Base-by-base conservation (phyloP, 2,888 invertebrate species). In the Acleris emargana region DNA sequence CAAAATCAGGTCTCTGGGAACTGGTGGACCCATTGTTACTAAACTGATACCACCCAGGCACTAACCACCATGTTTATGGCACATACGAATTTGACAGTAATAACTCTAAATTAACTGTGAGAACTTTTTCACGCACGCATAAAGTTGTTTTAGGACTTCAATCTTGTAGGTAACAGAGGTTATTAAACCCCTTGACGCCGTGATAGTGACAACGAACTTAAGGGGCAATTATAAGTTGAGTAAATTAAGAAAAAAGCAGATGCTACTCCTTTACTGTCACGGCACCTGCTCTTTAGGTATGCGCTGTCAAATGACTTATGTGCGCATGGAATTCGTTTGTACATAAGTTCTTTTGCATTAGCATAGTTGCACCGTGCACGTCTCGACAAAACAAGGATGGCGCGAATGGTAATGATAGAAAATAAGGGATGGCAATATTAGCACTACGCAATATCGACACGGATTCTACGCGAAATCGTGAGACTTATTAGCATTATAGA, bases 201-300 rank as follows among this genome's bases (percentile, higher is more conserved):
- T 38, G 38, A 38, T 38, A 55, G 58, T 72, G 67, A 71, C 71
- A 73, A 70, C 63, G 38, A 38, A 38, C 38, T 13, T 13, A 38
- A 13, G 38, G 38, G 72, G 77, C 82, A 86, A 86, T 89, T 86
- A 83, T 81, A 86, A 88, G 85, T 82, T 69, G 77, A 76, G 84
- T 85, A 82, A 80, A 86, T 88, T 85, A 84, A 84, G 81, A 82
- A 88, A 88, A 88, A 89, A 87, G 90, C 91, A 91, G 91, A 90
- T 91, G 91, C 85, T 77, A 72, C 76, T 80, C 79, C 80, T 82
- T 79, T 79, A 82, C 82, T 85, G 81, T 83, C 78, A 49, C 32
- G 51, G 51, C 66, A 66, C 66, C 66, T 66, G 66, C 66, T 57
- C 32, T 55, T 60, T 43, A 43, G 64, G 50, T 60, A 84, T 80